phyloP scores from a whole-genome alignment of 2,113 vertebrate species.

The Ciconia maguari region DNA sequence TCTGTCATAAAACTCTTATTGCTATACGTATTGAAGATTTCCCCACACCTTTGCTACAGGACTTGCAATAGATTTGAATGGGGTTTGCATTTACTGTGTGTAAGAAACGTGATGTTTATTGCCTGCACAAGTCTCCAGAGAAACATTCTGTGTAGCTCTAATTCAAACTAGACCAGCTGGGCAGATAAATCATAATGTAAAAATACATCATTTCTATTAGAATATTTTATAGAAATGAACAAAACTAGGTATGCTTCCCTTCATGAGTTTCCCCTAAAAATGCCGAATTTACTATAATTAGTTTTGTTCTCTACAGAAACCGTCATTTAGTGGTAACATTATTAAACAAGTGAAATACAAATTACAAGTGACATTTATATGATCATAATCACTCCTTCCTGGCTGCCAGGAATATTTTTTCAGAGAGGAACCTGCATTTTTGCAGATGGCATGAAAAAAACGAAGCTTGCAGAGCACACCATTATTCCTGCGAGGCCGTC shows the following conservation, averaged over 20 bases:
- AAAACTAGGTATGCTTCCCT: slow-evolving; percentile 60
- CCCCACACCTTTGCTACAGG: neutral
- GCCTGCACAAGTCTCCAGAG: slow-evolving; percentile 33
- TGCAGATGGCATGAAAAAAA: slow-evolving; percentile 75
- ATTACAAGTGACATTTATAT: slow-evolving; percentile 78
- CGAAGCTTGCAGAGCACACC: slow-evolving; percentile 55
- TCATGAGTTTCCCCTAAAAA: slow-evolving; percentile 45
- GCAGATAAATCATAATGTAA: slow-evolving; percentile 64
- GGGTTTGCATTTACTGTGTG: slow-evolving; percentile 22
- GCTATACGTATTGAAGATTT: neutral
- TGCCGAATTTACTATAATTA: slow-evolving; percentile 70
- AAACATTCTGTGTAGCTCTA: slow-evolving; percentile 50
- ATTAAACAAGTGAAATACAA: slow-evolving; percentile 80
- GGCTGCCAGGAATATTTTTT: slow-evolving; percentile 72
- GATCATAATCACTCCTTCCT: slow-evolving; percentile 74
- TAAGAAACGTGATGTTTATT: slow-evolving; percentile 44
- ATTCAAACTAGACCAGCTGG: slow-evolving; percentile 69
- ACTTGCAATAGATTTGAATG: slow-evolving; percentile 7
- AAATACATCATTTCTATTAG: slow-evolving; percentile 49
- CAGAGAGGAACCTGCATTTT: slow-evolving; percentile 69
- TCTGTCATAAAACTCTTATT: slow-evolving; percentile 12
- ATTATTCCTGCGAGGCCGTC: slow-evolving; percentile 77
- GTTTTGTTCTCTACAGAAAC: slow-evolving; percentile 71
- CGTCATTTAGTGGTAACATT: slow-evolving; percentile 59
- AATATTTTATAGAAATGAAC: slow-evolving; percentile 66